These are phyloP conservation scores for Elmis aenea DNA, from an alignment of 2,888 invertebrate genomes.

Conservation along the genomic window DNA sequence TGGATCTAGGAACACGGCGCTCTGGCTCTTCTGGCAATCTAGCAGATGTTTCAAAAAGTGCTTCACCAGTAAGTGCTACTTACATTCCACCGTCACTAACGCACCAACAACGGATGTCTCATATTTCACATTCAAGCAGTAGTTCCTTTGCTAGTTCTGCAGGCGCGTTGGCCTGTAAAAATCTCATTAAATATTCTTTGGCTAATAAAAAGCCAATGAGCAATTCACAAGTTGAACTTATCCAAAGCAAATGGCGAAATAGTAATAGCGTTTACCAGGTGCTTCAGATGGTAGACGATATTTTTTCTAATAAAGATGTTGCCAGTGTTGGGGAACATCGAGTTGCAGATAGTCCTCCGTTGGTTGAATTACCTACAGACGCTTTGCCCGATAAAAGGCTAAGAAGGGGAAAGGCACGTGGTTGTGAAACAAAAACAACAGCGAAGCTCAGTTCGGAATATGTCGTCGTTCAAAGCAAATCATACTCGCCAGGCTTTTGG, in stretches of 20 bases:
- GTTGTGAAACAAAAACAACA: neutral
- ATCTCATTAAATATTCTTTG: neutral
- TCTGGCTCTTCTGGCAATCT: conserved; percentile 15
- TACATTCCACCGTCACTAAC: conserved; percentile 9
- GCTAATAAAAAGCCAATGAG: conserved; percentile 8
- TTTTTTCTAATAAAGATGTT: too few relatives aligned
- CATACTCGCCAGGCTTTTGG: conserved; percentile 7
- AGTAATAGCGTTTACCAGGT: conserved; percentile 14
- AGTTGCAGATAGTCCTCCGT: neutral
- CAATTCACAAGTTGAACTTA: conserved; percentile 9
- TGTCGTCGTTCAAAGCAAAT: conserved; percentile 1
- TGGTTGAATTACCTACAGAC: neutral
- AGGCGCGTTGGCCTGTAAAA: conserved; percentile 9
- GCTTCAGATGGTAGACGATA: conserved; percentile 3
- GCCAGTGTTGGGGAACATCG: too few relatives aligned
- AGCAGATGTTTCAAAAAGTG: conserved; percentile 19
- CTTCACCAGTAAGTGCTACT: conserved; percentile 11
- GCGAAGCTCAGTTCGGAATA: neutral
- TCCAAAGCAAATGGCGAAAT: conserved; percentile 20
- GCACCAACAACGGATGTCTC: conserved; percentile 12
- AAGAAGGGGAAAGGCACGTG: neutral
- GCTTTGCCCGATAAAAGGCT: neutral
- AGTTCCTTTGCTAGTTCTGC: conserved; percentile 18
- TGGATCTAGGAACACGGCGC: too few relatives aligned
- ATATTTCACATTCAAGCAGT: conserved; percentile 8